phyloP scores from a whole-genome alignment of 2,888 invertebrate species.

The Drosophila phalerata region DNA sequence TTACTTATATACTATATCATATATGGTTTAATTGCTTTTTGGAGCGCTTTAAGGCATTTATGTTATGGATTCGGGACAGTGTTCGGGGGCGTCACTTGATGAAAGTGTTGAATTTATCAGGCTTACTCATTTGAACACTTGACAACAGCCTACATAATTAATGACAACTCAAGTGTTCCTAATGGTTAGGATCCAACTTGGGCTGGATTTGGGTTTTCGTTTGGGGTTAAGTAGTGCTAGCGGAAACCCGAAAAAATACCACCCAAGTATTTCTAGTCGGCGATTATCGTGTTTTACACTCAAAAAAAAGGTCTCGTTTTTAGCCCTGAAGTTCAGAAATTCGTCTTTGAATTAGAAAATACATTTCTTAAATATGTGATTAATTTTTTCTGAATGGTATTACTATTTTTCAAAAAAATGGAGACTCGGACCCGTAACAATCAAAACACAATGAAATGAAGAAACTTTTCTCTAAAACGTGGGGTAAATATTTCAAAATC shows the following conservation, averaged over 20 bases:
- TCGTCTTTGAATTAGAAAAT: too few species aligned
- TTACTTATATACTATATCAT: neutral
- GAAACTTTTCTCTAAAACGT: too few species aligned
- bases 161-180: constrained; percentile 42
- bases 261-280: constrained; percentile 1
- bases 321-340: too few species aligned
- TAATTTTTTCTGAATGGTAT: too few species aligned
- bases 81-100: constrained; percentile 31
- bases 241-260: neutral
- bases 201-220: neutral
- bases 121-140: constrained; percentile 49
- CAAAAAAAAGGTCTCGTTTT: too few species aligned
- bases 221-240: constrained; percentile 16
- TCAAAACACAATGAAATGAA: too few species aligned
- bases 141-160: constrained; percentile 54
- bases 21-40: constrained; percentile 63
- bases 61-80: constrained; percentile 13
- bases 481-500: too few species aligned
- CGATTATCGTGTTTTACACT: neutral
- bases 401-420: too few species aligned
- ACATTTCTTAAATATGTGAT: too few species aligned
- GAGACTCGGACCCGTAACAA: too few species aligned
- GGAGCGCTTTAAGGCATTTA: constrained; percentile 17
- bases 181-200: constrained; percentile 21
- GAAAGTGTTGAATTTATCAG: constrained; percentile 66